Evolutionary conservation across 2,797 vertebrate species (phyloP).

Genomic region (Amphiprion clarkii): DNA sequence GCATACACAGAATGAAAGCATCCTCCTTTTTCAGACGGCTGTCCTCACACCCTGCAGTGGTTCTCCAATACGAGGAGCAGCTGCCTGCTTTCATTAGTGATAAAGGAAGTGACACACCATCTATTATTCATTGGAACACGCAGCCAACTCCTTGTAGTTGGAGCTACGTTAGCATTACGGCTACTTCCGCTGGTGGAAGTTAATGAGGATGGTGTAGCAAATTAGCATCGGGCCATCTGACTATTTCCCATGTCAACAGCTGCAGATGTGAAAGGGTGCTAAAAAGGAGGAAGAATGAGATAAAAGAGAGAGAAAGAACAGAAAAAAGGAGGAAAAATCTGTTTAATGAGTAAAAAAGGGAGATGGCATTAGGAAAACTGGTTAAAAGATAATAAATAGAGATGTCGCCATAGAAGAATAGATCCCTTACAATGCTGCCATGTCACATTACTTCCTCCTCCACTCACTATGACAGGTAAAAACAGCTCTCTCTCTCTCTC

Average conservation of each 20-base stretch:
- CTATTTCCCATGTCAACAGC: conserved; percentile 33
- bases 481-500: conserved; percentile 11
- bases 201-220: conserved; percentile 57
- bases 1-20: conserved; percentile 24
- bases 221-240: conserved; percentile 57
- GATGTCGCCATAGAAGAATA: conserved; percentile 17
- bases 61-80: conserved; percentile 58
- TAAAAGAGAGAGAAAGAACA: background rate
- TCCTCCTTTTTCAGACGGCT: conserved; percentile 32
- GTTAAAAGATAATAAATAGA: background rate
- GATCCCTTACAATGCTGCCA: conserved; percentile 45
- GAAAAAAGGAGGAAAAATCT: background rate
- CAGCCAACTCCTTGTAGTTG: conserved; percentile 49
- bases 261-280: conserved; percentile 33
- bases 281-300: conserved; percentile 13
- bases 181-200: conserved; percentile 52
- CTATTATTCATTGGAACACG: conserved; percentile 74
- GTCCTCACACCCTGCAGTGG: conserved; percentile 29
- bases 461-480: conserved; percentile 40
- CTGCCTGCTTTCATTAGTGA: conserved; percentile 74
- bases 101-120: conserved; percentile 69
- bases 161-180: conserved; percentile 45
- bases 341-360: background rate
- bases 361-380: background rate
- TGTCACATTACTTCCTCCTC: conserved; percentile 38